Percentiles rank a stretch among this genome's conserved stretches.
Conservation (phyloP, 2,888 invertebrate genomes). For the Dicyrtoma fusca region DNA sequence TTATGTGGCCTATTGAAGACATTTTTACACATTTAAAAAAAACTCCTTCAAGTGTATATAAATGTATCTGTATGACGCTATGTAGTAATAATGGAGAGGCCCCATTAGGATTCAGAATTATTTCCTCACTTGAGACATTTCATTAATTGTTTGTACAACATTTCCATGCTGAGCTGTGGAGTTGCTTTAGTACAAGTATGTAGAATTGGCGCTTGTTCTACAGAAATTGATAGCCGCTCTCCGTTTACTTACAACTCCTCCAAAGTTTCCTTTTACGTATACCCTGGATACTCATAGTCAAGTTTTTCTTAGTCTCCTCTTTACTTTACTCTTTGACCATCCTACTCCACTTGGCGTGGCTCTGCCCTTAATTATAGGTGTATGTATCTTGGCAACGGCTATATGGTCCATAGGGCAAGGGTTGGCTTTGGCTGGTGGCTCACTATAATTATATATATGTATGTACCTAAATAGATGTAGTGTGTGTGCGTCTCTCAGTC, state of each 20-base stretch:
- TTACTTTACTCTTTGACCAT: background rate
- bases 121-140: background rate
- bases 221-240: no score
- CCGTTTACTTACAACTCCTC: slow-evolving; percentile 1
- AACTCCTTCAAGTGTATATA: no score
- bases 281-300: slow-evolving; percentile 23
- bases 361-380: background rate
- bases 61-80: no score
- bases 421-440: no score
- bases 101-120: slow-evolving; percentile 3
- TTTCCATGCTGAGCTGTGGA: background rate
- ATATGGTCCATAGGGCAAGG: no score
- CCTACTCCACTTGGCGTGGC: background rate
- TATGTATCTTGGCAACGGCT: background rate
- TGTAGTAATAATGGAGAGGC: no score
- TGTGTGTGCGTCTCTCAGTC: no score
- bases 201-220: no score
- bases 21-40: no score
- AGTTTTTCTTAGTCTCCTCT: background rate
- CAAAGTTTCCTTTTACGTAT: background rate
- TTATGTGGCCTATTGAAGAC: no score
- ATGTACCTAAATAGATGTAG: no score
- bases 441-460: no score
- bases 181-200: background rate
- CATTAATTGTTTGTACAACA: background rate